Conservation (phyloP, 2,113 vertebrate species). For the Sclerurus mexicanus region DNA sequence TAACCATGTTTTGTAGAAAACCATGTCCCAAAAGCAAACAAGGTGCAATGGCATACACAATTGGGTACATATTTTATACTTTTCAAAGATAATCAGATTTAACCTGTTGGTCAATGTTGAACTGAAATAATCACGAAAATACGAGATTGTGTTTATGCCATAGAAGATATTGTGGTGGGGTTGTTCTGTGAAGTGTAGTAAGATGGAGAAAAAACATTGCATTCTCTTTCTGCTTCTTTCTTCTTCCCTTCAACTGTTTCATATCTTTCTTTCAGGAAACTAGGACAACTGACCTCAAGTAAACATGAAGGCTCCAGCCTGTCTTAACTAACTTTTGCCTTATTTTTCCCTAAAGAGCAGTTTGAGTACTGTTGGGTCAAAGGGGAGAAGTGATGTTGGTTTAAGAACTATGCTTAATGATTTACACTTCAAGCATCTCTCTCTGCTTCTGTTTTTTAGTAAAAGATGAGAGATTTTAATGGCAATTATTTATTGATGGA, state of each 20-base stretch:
- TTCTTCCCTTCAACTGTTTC: background rate
- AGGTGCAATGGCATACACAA: background rate
- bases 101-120: background rate
- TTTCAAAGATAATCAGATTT: background rate
- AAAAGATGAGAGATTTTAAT: background rate
- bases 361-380: background rate
- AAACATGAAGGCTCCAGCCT: background rate
- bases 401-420: background rate
- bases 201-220: background rate
- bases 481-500: background rate
- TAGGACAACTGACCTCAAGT: background rate
- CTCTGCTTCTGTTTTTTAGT: background rate
- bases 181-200: background rate
- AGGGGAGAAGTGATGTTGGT: accelerated
- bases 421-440: background rate
- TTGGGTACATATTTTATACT: background rate
- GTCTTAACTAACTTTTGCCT: background rate
- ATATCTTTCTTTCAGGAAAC: background rate
- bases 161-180: background rate
- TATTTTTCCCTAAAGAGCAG: background rate
- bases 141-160: background rate
- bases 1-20: background rate
- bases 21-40: background rate
- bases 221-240: background rate
- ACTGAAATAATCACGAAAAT: background rate